Conservation (phyloP, 2,888 invertebrate genomes). For the Tetramorium bicarinatum region DNA sequence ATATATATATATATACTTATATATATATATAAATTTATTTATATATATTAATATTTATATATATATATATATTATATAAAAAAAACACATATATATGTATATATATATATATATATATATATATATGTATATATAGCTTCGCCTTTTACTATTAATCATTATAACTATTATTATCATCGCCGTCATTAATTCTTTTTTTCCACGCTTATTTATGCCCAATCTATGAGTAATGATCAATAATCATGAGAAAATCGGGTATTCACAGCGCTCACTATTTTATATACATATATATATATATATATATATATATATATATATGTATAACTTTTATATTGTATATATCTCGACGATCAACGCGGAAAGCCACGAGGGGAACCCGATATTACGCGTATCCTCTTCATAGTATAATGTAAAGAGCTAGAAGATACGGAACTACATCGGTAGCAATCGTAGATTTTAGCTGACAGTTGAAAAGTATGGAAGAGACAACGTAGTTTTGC, state of each 20-base stretch:
- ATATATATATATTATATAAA: too few relatives aligned
- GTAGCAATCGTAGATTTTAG: conserved; percentile 68
- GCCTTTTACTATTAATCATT: conserved; percentile 77
- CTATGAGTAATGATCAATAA: conserved; percentile 61
- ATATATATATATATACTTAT: too few relatives aligned
- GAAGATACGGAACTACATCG: conserved; percentile 56
- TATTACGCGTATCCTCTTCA: conserved; percentile 14
- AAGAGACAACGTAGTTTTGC: conserved; percentile 79
- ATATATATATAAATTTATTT: too few relatives aligned
- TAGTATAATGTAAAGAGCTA: conserved; percentile 74
- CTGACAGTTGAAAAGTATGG: conserved; percentile 78
- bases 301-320: conserved; percentile 2
- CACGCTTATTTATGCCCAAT: conserved; percentile 69
- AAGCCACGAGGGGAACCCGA: conserved; percentile 29
- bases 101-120: too few relatives aligned
- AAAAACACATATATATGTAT: too few relatives aligned
- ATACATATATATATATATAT: neutral
- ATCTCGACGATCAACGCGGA: conserved; percentile 33
- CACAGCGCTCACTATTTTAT: conserved; percentile 68
- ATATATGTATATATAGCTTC: conserved; percentile 78
- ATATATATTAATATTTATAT: too few relatives aligned
- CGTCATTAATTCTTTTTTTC: conserved; percentile 40
- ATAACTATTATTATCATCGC: conserved; percentile 77
- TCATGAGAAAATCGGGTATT: conserved; percentile 53
- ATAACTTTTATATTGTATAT: conserved; percentile 57